These are phyloP conservation scores for Phenacoccus solenopsis DNA, from an alignment of 1,140 invertebrate genomes.

Conservation along the genomic window DNA sequence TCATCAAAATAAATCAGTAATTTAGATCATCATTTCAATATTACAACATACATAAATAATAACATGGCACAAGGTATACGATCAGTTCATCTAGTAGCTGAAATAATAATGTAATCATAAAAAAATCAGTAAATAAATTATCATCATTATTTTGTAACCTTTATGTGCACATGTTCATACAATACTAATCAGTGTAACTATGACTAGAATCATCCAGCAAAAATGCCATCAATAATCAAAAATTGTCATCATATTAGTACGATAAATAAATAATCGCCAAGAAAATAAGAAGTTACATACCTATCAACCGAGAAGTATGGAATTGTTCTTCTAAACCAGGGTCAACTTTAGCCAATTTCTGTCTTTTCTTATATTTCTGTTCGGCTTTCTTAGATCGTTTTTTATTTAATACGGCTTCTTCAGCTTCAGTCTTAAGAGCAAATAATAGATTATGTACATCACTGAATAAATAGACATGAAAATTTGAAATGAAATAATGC, in stretches of 20 bases:
- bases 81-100: constrained; percentile 14
- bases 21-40: not conserved
- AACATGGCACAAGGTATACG: not conserved
- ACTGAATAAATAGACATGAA: not conserved
- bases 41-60: not conserved
- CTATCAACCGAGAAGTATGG: constrained; percentile 82
- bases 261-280: not conserved
- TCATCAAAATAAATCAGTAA: not conserved
- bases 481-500: constrained; percentile 27
- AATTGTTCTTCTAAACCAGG: constrained; percentile 91
- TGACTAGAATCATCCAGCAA: constrained; percentile 43
- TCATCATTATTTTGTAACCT: constrained; percentile 7
- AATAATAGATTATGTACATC: constrained; percentile 10
- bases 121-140: not conserved
- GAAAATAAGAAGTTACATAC: constrained; percentile 38
- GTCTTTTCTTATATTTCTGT: constrained; percentile 85
- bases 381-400: constrained; percentile 84
- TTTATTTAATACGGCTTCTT: constrained; percentile 87
- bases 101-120: constrained; percentile 6
- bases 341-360: constrained; percentile 88
- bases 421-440: constrained; percentile 68
- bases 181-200: constrained; percentile 70
- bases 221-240: constrained; percentile 9
- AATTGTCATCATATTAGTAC: constrained; percentile 18
- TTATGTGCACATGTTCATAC: too few species aligned